phyloP scores from a whole-genome alignment of 1,140 invertebrate genomes.

The Drosophila nebulosa region DNA sequence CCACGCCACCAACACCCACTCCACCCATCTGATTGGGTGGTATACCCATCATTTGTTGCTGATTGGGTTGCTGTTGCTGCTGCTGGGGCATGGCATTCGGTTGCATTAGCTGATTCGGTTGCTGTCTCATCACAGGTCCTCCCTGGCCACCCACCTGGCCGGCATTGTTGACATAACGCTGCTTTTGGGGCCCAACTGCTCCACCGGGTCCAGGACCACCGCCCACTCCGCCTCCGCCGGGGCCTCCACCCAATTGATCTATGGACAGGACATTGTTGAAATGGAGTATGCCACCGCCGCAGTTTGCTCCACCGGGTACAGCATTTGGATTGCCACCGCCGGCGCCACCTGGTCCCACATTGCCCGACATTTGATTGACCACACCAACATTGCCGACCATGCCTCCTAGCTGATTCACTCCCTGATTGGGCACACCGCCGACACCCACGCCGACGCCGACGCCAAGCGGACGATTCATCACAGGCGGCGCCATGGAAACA shows the following conservation, averaged over 20 bases:
- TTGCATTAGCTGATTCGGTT: slow-evolving; percentile 77
- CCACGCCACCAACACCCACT: too few relatives aligned
- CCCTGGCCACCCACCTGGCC: slow-evolving; percentile 60
- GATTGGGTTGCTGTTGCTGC: slow-evolving; percentile 73
- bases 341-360: slow-evolving; percentile 35
- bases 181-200: slow-evolving; percentile 49
- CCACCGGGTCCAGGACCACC: slow-evolving; percentile 25
- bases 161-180: slow-evolving; percentile 54
- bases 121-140: slow-evolving; percentile 82
- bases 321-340: slow-evolving; percentile 43
- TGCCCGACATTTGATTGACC: slow-evolving; percentile 36
- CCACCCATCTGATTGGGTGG: slow-evolving; percentile 66
- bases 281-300: slow-evolving; percentile 56
- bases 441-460: slow-evolving; percentile 40
- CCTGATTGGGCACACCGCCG: slow-evolving; percentile 40
- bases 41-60: slow-evolving; percentile 79
- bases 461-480: slow-evolving; percentile 83
- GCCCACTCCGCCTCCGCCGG: slow-evolving; percentile 27
- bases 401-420: slow-evolving; percentile 53
- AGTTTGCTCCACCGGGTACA: slow-evolving; percentile 44
- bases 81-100: slow-evolving; percentile 76
- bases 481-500: slow-evolving; percentile 86
- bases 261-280: slow-evolving; percentile 84
- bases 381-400: slow-evolving; percentile 47
- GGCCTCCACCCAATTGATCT: slow-evolving; percentile 84